Evolutionary conservation across 2,888 invertebrate genomes (phyloP), one percentile per base, ranked within the genome.

Genomic region (Acronicta alni): DNA sequence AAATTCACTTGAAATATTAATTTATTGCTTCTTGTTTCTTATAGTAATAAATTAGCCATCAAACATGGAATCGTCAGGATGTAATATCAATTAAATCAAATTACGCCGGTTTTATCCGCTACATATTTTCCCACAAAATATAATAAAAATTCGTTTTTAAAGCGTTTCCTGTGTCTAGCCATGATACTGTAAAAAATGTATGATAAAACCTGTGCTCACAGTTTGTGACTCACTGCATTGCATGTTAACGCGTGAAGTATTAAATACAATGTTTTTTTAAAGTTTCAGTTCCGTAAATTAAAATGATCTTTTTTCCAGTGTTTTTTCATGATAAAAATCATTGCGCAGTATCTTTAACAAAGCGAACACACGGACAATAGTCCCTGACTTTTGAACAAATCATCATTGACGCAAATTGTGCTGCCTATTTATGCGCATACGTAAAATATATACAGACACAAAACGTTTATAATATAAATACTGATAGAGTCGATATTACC

Each of bases 381-480:
- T 57, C 61, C 43, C 59, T 57, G 67, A 48, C 54, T 49, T 57
- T 54, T 54, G 60, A 72, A 80, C 76, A 81, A 79, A 77, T 63
- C 64, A 56, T 59, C 54, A 64, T 45, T 76, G 79, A 76, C 73
- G 77, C 67, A 75, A 75, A 68, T 68, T 69, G 57, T 57, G 32
- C 47, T 51, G 39, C 44, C 41, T 54, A 67, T 17, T 64, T 57
- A 67, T 42, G 51, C 57, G 53, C 57, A 43, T 43, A 68, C 54
- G 46, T 48, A 35, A 35, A 35, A 49, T 16, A 54, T 12, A 63
- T 38, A 57, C n/a, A 52, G 12, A 35, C 23, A 42, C 15, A 43
- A 20, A 47, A 39, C 30, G 37, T 38, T 45, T 14, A 52, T 37
- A 54, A 35, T 42, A 55, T 55, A 38, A 9, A 60, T 37, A 48